These are phyloP conservation scores for Protobothrops flavoviridis DNA, from an alignment of 2,113 vertebrate species.

Conservation along the genomic window DNA sequence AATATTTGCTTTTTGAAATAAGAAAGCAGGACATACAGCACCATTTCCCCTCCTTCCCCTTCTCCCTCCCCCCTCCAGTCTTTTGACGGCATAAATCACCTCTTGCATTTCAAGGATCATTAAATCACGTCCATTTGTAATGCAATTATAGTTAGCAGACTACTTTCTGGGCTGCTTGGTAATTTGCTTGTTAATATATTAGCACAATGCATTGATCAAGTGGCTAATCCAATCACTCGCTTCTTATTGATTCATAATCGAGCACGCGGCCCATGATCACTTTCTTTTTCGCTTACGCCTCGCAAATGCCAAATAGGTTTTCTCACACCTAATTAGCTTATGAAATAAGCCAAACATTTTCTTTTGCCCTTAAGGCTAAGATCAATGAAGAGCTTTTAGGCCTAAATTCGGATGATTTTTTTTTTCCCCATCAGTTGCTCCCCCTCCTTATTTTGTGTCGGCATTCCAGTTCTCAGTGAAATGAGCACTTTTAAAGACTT, in stretches of 20 bases:
- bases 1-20: conserved; percentile 52
- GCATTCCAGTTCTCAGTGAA: conserved; percentile 69
- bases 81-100: conserved; percentile 76
- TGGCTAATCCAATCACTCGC: conserved; percentile 93
- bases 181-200: conserved; percentile 99
- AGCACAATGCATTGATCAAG: conserved; percentile 91
- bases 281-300: conserved; percentile 75
- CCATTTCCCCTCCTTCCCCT: conserved; percentile 31
- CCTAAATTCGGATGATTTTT: conserved; percentile 88
- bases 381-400: conserved; percentile 87
- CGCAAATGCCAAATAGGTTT: conserved; percentile 85
- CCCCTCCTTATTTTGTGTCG: conserved; percentile 47
- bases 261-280: conserved; percentile 82
- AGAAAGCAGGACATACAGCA: conserved; percentile 22
- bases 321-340: conserved; percentile 94
- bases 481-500: conserved; percentile 64
- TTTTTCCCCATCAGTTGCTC: conserved; percentile 48
- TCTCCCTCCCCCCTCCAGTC: conserved; percentile 47
- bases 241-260: conserved; percentile 89
- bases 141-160: conserved; percentile 76
- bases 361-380: conserved; percentile 81
- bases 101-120: conserved; percentile 72
- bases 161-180: conserved; percentile 73
- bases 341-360: conserved; percentile 96
- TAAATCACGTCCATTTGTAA: conserved; percentile 76